phyloP scores from a whole-genome alignment of 1,140 invertebrate genomes.

The Trachymyrmex cornetzi region DNA sequence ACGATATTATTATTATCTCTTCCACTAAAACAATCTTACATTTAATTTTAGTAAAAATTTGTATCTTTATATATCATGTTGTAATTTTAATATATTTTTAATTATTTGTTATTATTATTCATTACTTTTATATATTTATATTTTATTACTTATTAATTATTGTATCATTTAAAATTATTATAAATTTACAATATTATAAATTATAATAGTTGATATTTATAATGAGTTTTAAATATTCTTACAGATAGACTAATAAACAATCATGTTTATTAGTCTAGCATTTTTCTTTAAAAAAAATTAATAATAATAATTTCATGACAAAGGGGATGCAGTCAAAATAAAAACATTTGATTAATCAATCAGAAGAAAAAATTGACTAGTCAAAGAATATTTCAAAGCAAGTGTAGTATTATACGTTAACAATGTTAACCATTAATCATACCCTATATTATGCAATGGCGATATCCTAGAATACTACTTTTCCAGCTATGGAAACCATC shows the following conservation, averaged over 20 bases:
- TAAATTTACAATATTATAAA: constrained; percentile 1
- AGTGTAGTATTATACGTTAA: no score
- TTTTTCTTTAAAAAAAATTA: neutral
- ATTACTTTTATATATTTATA: neutral
- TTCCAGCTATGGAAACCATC: neutral
- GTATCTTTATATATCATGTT: neutral
- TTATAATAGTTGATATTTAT: neutral
- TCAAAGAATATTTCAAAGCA: no score
- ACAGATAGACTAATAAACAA: neutral
- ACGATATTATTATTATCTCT: constrained; percentile 8
- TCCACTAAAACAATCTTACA: neutral
- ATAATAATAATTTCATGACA: neutral
- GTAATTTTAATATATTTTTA: neutral
- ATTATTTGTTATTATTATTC: neutral
- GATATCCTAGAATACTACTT: constrained; percentile 6
- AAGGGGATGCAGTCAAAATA: no score
- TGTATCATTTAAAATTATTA: neutral
- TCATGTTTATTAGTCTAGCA: neutral
- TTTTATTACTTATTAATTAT: neutral
- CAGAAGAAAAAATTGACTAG: no score
- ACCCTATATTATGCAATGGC: neutral
- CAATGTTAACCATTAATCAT: no score
- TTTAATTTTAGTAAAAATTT: neutral
- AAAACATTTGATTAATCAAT: no score
- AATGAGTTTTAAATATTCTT: neutral